phyloP scores from a whole-genome alignment of 2,797 vertebrate genomes.

The Alauda arvensis region DNA sequence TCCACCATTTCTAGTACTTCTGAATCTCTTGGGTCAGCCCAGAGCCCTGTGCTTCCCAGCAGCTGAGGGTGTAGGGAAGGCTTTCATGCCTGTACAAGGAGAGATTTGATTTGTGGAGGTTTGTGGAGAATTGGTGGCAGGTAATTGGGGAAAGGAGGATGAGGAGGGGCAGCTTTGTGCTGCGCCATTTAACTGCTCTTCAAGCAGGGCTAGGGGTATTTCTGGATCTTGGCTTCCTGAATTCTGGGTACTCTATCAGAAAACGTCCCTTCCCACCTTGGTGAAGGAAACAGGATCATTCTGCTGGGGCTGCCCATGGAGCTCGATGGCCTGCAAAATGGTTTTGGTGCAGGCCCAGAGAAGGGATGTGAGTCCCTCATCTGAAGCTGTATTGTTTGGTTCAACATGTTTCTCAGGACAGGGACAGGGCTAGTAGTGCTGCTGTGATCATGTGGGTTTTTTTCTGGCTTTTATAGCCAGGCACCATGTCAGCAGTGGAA shows the following conservation, averaged over 20 bases:
- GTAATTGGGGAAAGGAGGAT: background rate
- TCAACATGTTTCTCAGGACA: fast-evolving
- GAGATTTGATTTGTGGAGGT: background rate
- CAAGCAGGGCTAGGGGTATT: background rate
- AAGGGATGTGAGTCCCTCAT: background rate
- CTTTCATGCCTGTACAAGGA: fast-evolving
- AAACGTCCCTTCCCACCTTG: background rate
- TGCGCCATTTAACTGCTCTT: background rate
- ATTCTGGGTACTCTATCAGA: background rate
- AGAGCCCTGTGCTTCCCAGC: background rate
- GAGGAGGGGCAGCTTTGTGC: background rate
- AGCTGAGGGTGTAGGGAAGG: background rate
- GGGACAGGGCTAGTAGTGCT: background rate
- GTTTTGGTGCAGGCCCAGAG: background rate
- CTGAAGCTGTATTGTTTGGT: background rate
- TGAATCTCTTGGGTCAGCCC: background rate
- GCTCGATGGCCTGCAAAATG: background rate
- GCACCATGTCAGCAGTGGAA: background rate
- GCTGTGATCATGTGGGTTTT: background rate
- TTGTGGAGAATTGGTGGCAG: background rate
- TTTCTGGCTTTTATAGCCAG: background rate
- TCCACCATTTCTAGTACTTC: background rate
- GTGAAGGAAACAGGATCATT: background rate
- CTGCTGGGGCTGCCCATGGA: background rate
- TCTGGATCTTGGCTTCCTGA: background rate